Evolutionary conservation across 2,888 invertebrate genomes (phyloP), one percentile per base, ranked within the genome.

Genomic region (Tholera decimalis): DNA sequence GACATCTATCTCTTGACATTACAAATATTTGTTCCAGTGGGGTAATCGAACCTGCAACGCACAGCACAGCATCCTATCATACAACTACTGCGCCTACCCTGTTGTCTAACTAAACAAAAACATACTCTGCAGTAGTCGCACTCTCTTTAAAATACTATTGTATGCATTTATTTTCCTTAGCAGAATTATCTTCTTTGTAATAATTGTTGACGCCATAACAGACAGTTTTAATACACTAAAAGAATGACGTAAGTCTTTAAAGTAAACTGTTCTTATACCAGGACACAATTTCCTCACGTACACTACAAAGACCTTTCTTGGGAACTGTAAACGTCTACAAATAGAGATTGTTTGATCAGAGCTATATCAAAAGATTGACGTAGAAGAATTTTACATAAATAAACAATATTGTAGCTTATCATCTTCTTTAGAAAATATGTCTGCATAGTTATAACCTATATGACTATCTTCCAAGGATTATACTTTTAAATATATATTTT

Each of bases 311-410:
- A 47, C 55, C 41, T 51, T 55, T 55, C 60, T n/a, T 26, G 24
- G 53, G 43, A 71, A 35, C 26, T 44, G 53, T 57, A 54, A 15
- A 44, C 35, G 15, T 44, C 30, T 7, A 57, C 18, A 53, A 59
- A 72, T 56, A 70, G 41, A 57, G 4, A 15, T n/a, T 44, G 72
- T 72, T 59, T 72, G 66, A 72, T 60, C 71, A 56, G 26, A 9
- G n/a, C 18, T 73, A 41, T 51, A 50, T 55, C 28, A 57, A 51
- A 54, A 51, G 54, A 37, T 43, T 51, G 58, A 46, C 51, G 59
- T 47, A 20, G 1, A 18, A 28, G 20, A 13, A 47, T 63, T 55
- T 62, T 24, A 64, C 35, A 35, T 43, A 39, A 41, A 56, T 46
- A 63, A 68, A 68, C 49, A 41, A 15, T 59, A 39, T 47, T 59